Conservation (phyloP, 2,888 invertebrate genomes). For the Trichogramma dendrolimi region DNA sequence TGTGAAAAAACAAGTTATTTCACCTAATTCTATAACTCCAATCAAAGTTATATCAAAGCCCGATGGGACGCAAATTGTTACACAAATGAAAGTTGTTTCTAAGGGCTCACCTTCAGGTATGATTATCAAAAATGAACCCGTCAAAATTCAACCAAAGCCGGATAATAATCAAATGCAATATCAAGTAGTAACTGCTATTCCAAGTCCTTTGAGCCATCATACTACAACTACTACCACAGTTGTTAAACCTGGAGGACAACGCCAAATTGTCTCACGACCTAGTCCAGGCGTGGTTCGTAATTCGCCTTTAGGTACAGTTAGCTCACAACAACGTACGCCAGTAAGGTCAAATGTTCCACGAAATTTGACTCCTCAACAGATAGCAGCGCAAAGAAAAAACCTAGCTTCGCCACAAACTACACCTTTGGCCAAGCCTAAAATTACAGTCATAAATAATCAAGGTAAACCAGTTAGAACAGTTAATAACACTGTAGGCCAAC, state of each 20-base stretch:
- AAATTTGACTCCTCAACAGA: slow-evolving; percentile 36
- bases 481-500: slow-evolving; percentile 27
- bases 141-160: slow-evolving; percentile 51
- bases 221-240: slow-evolving; percentile 36
- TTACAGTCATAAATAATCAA: slow-evolving; percentile 37
- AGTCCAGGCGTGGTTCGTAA: slow-evolving; percentile 32
- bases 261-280: slow-evolving; percentile 23
- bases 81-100: slow-evolving; percentile 50
- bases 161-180: slow-evolving; percentile 46
- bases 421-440: slow-evolving; percentile 35
- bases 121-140: slow-evolving; percentile 44
- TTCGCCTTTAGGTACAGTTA: no score
- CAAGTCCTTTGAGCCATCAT: slow-evolving; percentile 33
- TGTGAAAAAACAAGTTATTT: slow-evolving; percentile 45
- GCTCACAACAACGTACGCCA: slow-evolving; percentile 9
- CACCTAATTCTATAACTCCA: slow-evolving; percentile 44
- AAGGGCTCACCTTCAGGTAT: slow-evolving; percentile 35
- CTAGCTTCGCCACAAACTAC: no score
- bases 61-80: slow-evolving; percentile 48
- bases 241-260: slow-evolving; percentile 11
- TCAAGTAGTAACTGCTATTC: slow-evolving; percentile 48
- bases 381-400: slow-evolving; percentile 26
- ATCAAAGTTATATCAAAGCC: slow-evolving; percentile 49
- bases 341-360: slow-evolving; percentile 40
- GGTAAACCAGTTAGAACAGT: slow-evolving; percentile 38